Base-by-base conservation (phyloP, 2,797 vertebrate genomes). In the Acipenser oxyrinchus region DNA sequence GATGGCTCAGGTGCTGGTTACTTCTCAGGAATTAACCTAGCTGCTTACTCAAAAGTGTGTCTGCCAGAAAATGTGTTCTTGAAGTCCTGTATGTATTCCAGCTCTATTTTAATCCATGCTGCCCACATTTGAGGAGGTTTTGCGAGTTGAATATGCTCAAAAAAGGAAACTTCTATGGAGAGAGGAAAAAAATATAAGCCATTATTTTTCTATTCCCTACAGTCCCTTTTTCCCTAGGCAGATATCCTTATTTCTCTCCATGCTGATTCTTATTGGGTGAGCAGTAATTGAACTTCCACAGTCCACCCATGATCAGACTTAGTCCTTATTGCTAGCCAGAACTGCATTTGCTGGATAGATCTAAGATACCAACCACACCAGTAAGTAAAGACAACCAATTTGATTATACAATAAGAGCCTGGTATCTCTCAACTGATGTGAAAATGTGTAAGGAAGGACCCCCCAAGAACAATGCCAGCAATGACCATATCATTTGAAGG, bases 251-350 rank as follows among this genome's bases (percentile, higher is more conserved):
- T 78, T 75, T 73, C 74, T 72, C 71, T 73, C 75, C 70, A 69
- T 68, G 68, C 73, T 79, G 78, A 83, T 83, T 78, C 81, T 80
- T 81, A 74, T 75, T 81, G 12, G 76, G 77, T 85, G 64, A 63
- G 74, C 77, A 73, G 72, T 75, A 69, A 65, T 13, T 49, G 6
- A 12, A 49, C 4, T 48, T 62, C 23, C 10, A 7, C 18, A 37
- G 48, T 63, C 52, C 18, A 68, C 49, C n/a, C 76, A 73, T 71
- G 53, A 37, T 37, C 37, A 70, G 70, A 77, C 76, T 69, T 69
- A 77, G 73, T 71, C 74, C 77, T 77, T 81, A 75, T 80, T 66
- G 70, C 52, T 37, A 37, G 37, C 37, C 37, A 37, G 37, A 37
- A 37, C 37, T 37, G 37, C 37, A 37, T 37, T 37, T 37, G 37